phyloP scores from a whole-genome alignment of 2,888 invertebrate species.

The Campopleginae sp. region DNA sequence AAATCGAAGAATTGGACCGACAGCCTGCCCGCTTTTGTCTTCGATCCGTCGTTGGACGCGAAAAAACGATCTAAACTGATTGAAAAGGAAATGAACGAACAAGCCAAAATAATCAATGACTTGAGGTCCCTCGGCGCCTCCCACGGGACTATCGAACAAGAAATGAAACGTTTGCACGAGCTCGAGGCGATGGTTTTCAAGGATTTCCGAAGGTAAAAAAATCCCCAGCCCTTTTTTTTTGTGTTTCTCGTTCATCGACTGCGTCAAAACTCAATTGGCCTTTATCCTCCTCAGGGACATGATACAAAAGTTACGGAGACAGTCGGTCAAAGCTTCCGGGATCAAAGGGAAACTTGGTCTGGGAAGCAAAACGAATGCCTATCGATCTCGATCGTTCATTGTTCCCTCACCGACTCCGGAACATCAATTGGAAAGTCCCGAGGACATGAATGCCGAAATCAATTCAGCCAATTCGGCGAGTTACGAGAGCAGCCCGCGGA shows the following conservation, averaged over 20 bases:
- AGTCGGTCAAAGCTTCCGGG: constrained; percentile 92
- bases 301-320: constrained; percentile 94
- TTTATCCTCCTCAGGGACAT: constrained; percentile 89
- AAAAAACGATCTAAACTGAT: constrained; percentile 95
- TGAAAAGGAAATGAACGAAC: constrained; percentile 99
- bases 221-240: not conserved
- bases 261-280: constrained; percentile 18
- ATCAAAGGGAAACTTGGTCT: constrained; percentile 92
- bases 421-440: constrained; percentile 85
- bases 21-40: constrained; percentile 92
- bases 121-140: constrained; percentile 94
- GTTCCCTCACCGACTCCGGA: constrained; percentile 89
- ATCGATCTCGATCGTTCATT: constrained; percentile 91
- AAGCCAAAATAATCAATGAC: constrained; percentile 97
- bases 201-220: constrained; percentile 91
- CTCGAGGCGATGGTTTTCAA: constrained; percentile 97
- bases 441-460: constrained; percentile 79
- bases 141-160: constrained; percentile 95
- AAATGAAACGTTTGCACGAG: constrained; percentile 96
- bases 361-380: constrained; percentile 87
- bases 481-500: constrained; percentile 90
- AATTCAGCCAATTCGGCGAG: constrained; percentile 86
- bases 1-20: constrained; percentile 89
- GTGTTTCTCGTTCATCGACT: not conserved
- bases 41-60: constrained; percentile 92